Base-by-base conservation (phyloP, 2,113 vertebrate species). In the Aspiorhynchus laticeps region DNA sequence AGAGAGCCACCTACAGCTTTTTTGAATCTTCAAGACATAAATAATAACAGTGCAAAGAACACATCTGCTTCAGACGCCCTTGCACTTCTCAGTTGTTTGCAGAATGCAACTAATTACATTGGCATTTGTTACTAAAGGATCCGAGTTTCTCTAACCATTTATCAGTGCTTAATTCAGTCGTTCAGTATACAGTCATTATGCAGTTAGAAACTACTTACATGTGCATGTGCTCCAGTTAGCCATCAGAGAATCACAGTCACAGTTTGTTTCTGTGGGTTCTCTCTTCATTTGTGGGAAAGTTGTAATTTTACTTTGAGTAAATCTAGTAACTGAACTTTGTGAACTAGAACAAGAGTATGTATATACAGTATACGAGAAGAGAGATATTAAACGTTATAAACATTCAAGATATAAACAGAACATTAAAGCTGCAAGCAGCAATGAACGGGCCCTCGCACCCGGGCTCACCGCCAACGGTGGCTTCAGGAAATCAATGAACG, bases 151-250 rank as follows among this genome's bases (percentile, higher is more conserved):
- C 67, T 38, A 81, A 84, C 80, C 75, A 59, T 82, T 93, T 91
- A 91, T 93, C 93, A 92, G 93, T 92, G 92, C 91, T 88, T 61
- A 92, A 94, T 93, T 93, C 92, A 88, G 91, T 90, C 36, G 90
- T 93, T 92, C 92, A 93, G 91, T 91, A 90, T 83, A 74, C 76
- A 89, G 87, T 92, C 87, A 92, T 91, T 93, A 89, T 90, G 81
- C 91, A 93, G 85, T 90, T 86, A 78, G 46, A 69, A 53, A 11
- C 71, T 76, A 17, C 26, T 78, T 73, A 15, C 85, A 51, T 61
- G 56, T 69, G 88, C 88, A 82, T 38, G 80, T 43, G 53, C 79
- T 83, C 5, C 46, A 21, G 11, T 53, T 43, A 53, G 15, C 46
- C 51, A 74, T 85, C 36, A 80, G 83, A 85, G 41, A 61, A 75